Evolutionary conservation across 2,113 vertebrate genomes (phyloP).

Genomic region (Thryonomys swinderianus): DNA sequence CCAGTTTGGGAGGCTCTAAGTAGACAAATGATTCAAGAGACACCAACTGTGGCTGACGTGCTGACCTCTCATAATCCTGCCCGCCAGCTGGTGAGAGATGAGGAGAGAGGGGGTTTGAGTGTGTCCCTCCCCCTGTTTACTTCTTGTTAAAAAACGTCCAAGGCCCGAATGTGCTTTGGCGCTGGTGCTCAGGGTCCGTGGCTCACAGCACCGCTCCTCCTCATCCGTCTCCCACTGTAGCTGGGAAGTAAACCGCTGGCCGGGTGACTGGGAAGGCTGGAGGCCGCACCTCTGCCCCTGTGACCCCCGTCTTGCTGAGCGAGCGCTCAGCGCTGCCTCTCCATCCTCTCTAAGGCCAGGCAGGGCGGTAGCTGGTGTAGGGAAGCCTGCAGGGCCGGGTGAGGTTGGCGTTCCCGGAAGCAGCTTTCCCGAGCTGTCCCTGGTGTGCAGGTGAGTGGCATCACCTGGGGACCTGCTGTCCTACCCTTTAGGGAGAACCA

Average conservation of each 20-base stretch:
- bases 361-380: not conserved
- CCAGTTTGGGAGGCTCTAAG: not conserved
- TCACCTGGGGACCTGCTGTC: too few species aligned
- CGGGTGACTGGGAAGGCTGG: not conserved
- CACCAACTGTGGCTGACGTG: rapidly evolving
- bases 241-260: not conserved
- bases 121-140: not conserved
- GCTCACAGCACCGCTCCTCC: rapidly evolving
- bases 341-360: not conserved
- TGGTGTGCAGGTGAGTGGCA: not conserved
- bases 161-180: not conserved
- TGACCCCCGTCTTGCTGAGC: not conserved
- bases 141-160: not conserved
- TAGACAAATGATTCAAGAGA: not conserved
- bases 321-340: not conserved
- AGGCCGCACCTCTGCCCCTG: not conserved
- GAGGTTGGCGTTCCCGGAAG: not conserved
- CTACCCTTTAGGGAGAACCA: not conserved
- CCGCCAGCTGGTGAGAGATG: not conserved
- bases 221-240: not conserved
- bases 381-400: not conserved
- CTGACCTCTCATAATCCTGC: not conserved
- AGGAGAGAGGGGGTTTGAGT: not conserved
- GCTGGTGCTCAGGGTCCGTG: not conserved
- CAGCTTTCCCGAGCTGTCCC: not conserved